Evolutionary conservation across 2,797 vertebrate species (phyloP).

Genomic region (Chelmon rostratus): DNA sequence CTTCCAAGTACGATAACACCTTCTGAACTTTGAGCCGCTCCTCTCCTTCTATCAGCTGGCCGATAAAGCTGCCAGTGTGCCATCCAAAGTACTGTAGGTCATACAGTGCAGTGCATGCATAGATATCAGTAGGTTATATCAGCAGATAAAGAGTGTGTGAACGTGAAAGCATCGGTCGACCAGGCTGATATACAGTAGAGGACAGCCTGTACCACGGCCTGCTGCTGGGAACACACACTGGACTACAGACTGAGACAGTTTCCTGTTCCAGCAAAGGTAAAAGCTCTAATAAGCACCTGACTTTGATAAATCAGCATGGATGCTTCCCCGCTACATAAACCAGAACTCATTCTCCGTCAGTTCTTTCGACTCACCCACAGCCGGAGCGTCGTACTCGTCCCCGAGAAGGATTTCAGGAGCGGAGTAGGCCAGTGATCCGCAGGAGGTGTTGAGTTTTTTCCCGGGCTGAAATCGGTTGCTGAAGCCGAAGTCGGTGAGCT

Average conservation of each 20-base stretch:
- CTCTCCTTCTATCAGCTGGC: constrained; percentile 35
- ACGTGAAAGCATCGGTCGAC: constrained; percentile 22
- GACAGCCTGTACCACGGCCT: constrained; percentile 13
- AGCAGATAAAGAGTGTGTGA: constrained; percentile 14
- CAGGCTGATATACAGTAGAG: constrained; percentile 5
- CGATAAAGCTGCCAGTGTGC: constrained; percentile 52
- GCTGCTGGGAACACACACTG: constrained; percentile 21
- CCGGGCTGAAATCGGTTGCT: constrained; percentile 98
- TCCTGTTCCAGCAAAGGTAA: neutral
- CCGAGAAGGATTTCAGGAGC: constrained; percentile 97
- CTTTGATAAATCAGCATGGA: constrained; percentile 6
- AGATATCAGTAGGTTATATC: constrained; percentile 30
- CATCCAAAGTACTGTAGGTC: constrained; percentile 27
- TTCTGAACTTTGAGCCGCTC: constrained; percentile 49
- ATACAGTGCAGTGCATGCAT: constrained; percentile 5
- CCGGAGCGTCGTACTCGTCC: constrained; percentile 96
- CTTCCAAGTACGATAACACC: neutral
- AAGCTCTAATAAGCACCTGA: constrained; percentile 4
- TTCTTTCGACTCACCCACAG: constrained; percentile 88
- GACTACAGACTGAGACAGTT: constrained; percentile 18
- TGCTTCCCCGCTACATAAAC: neutral
- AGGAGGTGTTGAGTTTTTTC: constrained; percentile 95
- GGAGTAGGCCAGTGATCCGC: constrained; percentile 96
- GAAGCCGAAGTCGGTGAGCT: constrained; percentile 98
- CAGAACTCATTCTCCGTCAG: neutral